phyloP scores from a whole-genome alignment of 2,113 vertebrate species.

The Lathamus discolor region DNA sequence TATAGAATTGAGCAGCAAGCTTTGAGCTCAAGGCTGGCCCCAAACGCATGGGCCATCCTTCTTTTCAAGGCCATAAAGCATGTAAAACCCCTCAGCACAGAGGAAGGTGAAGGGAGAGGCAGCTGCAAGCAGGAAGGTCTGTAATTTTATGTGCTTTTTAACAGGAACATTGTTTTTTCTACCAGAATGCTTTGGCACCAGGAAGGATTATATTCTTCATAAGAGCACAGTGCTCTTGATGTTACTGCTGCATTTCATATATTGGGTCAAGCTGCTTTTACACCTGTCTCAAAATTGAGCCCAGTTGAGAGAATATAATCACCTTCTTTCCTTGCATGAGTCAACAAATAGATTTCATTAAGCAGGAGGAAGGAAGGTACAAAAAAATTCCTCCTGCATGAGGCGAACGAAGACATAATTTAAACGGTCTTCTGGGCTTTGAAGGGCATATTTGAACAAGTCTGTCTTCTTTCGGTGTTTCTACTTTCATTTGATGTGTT shows the following conservation, averaged over 20 bases:
- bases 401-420: neutral
- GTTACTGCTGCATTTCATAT: neutral
- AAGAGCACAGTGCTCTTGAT: neutral
- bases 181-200: neutral
- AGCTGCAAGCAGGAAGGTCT: neutral
- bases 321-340: conserved; percentile 25
- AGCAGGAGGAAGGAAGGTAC: neutral
- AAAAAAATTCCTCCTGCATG: neutral
- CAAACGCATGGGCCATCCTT: neutral
- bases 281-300: neutral
- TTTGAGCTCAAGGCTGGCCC: neutral
- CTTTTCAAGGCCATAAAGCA: neutral
- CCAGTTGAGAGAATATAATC: conserved; percentile 6
- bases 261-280: conserved; percentile 4
- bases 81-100: neutral
- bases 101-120: neutral
- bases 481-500: neutral
- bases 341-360: conserved; percentile 49
- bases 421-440: neutral
- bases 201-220: neutral
- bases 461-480: neutral
- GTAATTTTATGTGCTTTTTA: neutral
- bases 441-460: conserved; percentile 17
- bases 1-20: neutral
- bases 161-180: neutral